Evolutionary conservation across 2,888 invertebrate species (phyloP), one percentile per base, ranked within the genome.

Genomic region (Drosophila peninsularis): DNA sequence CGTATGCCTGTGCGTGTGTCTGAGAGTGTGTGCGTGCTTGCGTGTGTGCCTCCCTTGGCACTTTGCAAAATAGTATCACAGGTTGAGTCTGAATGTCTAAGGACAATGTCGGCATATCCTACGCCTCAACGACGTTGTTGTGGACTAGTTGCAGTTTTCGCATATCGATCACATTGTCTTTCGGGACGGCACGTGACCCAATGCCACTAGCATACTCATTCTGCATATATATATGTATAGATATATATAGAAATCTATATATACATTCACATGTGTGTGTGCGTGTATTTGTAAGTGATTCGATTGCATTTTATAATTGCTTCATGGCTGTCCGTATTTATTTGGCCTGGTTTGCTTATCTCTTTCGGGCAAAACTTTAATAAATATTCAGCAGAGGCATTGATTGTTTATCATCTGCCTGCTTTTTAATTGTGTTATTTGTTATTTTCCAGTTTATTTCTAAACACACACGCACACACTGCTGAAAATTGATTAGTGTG

Each of bases 151-250:
- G 82, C 62, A 71, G 76, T 76, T 80, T 83, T 83, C 83, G 84
- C 84, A 80, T 83, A 80, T 80, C 70, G 78, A 78, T 80, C 80
- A 78, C 74, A 83, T 74, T 80, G 74, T 80, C 78, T 74, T 78
- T 62, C 32, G 60, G 84, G 74, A 45, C 60, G 57, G 64, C 78
- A 77, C 81, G 78, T 80, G 81, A 57, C 62, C 80, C 50, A 56
- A 49, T 62, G 64, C 53, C 45, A 44, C 19, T n/a, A 32, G 55
- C 66, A 65, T 30, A 6, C 9, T 32, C 37, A 37, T 1, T 13
- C 21, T 27, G 24, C 37, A 17, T 17, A 2, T 17, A 14, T n/a
- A 44, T 14, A 7, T 14, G 24, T 32, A 13, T 19, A 1, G 6
- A n/a, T 14, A 13, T 6, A 24, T 9, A 14, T 14, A 21, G 6